Percentiles rank a stretch among this genome's conserved stretches.
These are phyloP conservation scores for Antechinus flavipes DNA, from an alignment of 2,113 vertebrate species.

Conservation along the genomic window DNA sequence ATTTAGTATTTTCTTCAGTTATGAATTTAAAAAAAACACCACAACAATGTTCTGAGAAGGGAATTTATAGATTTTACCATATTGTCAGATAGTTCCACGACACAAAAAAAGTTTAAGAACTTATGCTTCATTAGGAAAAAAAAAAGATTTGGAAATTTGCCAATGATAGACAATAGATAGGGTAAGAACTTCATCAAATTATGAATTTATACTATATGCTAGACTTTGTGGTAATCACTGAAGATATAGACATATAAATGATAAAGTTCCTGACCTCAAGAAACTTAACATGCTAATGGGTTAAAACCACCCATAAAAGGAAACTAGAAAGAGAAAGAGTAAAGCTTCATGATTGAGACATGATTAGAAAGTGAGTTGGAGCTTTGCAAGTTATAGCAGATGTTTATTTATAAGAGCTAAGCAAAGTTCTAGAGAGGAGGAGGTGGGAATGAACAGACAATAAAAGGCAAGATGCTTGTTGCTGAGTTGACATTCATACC, in stretches of 20 bases:
- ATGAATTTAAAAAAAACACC: not conserved
- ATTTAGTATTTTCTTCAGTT: not conserved
- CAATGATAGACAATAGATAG: not conserved
- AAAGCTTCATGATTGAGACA: not conserved
- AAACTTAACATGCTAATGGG: not conserved
- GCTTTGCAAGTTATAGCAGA: not conserved
- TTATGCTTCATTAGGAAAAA: not conserved
- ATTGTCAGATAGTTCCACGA: not conserved
- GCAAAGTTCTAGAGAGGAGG: not conserved
- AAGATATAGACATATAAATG: not conserved
- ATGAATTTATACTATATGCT: not conserved
- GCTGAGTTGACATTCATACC: not conserved
- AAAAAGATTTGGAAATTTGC: not conserved
- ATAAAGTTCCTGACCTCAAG: not conserved
- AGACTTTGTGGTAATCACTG: not conserved
- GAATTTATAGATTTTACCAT: not conserved
- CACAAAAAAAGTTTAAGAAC: not conserved
- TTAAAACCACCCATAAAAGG: not conserved
- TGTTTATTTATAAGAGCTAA: not conserved
- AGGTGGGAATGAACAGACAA: not conserved
- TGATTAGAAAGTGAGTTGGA: not conserved
- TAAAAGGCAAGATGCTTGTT: not conserved
- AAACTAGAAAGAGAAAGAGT: not conserved
- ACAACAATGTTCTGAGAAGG: not conserved
- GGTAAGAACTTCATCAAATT: not conserved